These are phyloP conservation scores for Phaonia tiefii DNA, from an alignment of 2,888 invertebrate genomes.

Conservation along the genomic window DNA sequence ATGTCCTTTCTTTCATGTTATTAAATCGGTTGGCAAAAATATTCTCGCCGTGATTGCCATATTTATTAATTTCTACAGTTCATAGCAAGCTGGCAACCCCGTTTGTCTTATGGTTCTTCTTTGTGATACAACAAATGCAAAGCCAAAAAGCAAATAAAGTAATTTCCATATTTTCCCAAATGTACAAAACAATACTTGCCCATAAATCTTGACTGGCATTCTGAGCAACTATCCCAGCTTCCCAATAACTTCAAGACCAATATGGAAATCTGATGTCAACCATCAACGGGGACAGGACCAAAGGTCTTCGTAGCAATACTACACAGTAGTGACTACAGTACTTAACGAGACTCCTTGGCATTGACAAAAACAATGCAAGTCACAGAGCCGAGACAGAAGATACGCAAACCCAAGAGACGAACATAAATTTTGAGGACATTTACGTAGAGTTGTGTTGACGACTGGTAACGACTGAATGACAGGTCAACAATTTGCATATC, in stretches of 20 bases:
- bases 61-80: not conserved
- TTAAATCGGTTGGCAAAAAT: too few species aligned
- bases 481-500: conserved; percentile 80
- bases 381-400: conserved; percentile 34
- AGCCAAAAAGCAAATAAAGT: conserved; percentile 60
- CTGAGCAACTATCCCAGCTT: conserved; percentile 53
- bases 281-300: conserved; percentile 40
- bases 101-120: too few species aligned
- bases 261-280: conserved; percentile 67
- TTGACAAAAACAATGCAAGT: conserved; percentile 63
- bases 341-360: conserved; percentile 30
- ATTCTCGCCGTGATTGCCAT: too few species aligned
- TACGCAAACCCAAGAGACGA: conserved; percentile 42
- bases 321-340: conserved; percentile 42
- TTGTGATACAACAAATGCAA: too few species aligned
- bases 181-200: conserved; percentile 60
- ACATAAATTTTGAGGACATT: conserved; percentile 52
- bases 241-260: conserved; percentile 66
- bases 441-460: conserved; percentile 56
- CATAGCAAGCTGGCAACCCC: not conserved
- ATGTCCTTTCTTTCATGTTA: too few species aligned
- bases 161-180: conserved; percentile 67
- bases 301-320: conserved; percentile 30
- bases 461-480: conserved; percentile 72
- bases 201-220: conserved; percentile 66